Evolutionary conservation across 2,797 vertebrate genomes (phyloP), one percentile per base, ranked within the genome.

Genomic region (Dermochelys coriacea): DNA sequence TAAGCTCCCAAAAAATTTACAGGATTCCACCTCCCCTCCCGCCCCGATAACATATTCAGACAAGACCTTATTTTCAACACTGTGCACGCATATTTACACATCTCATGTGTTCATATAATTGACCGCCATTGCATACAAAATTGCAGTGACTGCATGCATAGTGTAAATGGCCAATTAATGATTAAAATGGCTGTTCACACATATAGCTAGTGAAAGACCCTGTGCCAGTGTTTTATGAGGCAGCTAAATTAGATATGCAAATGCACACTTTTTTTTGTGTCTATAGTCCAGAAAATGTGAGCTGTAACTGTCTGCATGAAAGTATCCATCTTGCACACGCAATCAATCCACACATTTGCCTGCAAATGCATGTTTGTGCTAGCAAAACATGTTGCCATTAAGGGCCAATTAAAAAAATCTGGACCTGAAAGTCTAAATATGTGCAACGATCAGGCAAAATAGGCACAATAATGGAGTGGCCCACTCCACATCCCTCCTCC

Each of bases 271-370:
- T 87, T 88, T 71, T 49, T 29, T 57, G 86, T 83, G 7, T 29
- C 6, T 47, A 41, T 55, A 90, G 77, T 61, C n/a, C 82, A 61
- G 47, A 68, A 27, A 87, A 85, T n/a, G 34, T 51, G 55, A 5
- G 25, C 68, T 68, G 59, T 54, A 59, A n/a, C 5, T 68, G 8
- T 21, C 8, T 68, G n/a, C 64, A 37, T 19, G 34, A n/a, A 84
- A 95, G 64, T 50, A 80, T 47, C 52, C 83, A 64, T 34, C 93
- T 85, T 85, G 52, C 85, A 88, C 93, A 88, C 82, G 85, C 64
- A 90, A 18, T 12, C 0, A 80, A 64, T 59, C 34, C 82, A 81
- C 86, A 79, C 27, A 81, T 21, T 91, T 90, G 49, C 47, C 80
- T 85, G 71, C 85, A 94, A 88, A 80, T 51, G 81, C 8, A 91